Evolutionary conservation across 2,797 vertebrate species (phyloP).

Genomic region (Glossophaga mutica): DNA sequence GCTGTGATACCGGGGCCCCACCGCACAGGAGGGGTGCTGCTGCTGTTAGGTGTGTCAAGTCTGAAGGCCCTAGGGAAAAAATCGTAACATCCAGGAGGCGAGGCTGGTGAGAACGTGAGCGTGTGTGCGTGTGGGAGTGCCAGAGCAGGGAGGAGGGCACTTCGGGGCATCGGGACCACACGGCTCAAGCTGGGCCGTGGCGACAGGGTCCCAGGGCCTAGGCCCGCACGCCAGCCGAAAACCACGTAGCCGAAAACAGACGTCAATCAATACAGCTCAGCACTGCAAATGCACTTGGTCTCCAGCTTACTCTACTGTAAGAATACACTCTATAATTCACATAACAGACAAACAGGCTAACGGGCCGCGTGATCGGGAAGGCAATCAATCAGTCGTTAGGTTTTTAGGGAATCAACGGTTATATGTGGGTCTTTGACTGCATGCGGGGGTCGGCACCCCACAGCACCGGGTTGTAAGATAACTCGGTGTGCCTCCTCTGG

Average conservation of each 20-base stretch:
- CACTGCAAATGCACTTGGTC: neutral
- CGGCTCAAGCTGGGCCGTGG: neutral
- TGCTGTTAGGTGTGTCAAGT: neutral
- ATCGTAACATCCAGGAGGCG: neutral
- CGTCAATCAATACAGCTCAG: neutral
- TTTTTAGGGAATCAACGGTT: neutral
- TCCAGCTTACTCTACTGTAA: neutral
- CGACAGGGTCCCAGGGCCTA: neutral
- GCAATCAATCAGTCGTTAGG: neutral
- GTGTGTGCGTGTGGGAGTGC: neutral
- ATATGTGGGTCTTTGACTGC: neutral
- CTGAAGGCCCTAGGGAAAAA: neutral
- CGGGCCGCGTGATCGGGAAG: neutral
- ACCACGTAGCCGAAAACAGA: neutral
- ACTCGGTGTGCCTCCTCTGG: neutral
- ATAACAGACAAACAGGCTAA: neutral
- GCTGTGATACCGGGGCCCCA: neutral
- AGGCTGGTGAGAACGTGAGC: neutral
- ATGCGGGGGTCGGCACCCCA: neutral
- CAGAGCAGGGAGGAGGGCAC: neutral
- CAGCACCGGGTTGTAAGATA: neutral
- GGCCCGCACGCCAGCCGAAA: neutral
- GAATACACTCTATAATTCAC: too few relatives aligned
- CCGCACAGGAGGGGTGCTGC: neutral
- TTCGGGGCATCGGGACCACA: fast-evolving